Base-by-base conservation (phyloP, 2,888 invertebrate species). In the Drosophila suboccidentalis region DNA sequence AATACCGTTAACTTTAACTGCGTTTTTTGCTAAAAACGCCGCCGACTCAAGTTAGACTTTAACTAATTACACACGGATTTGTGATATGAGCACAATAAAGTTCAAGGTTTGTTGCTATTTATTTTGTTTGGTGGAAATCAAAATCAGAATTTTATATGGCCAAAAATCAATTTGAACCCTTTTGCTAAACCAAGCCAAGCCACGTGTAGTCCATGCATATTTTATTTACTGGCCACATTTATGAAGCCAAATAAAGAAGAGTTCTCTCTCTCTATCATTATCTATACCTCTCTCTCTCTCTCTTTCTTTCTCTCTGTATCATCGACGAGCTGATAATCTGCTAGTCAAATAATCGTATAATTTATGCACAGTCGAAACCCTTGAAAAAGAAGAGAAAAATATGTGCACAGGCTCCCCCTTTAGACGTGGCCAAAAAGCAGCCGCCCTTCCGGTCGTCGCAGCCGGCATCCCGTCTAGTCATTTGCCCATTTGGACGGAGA, bases 1-100 rank as follows among this genome's bases (percentile, higher is more conserved):
- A 92, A 92, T 92, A 92, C 92, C 92, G 92, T 90, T 83, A 63
- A 78, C 36, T 58, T 91, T 82, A 59, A 57, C 36, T 72, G 86
- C 88, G 86, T 87, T 55, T 55, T 55, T 83, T 46, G 53, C 80
- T 67, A 87, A 60, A 81, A 86, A 86, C 80, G 83, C 75, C 47
- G 74, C 78, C 54, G 34, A 47, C 11, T 39, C 22, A 57, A 11
- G 11, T 19, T 36, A 47, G 15, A 17, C 13, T n/a, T 38, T 39
- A n/a, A 29, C 13, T 17, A 36, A 13, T 2, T 29, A 15, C 19
- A 62, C 15, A 15, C n/a, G 22, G 5, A 29, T 8, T 2, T 17
- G 10, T 6, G 15, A 15, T 39, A 17, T 34, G 36, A 60, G 22
- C n/a, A 57, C 57, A 58, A 53, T 51, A 71, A 49, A 38, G 22